Evolutionary conservation across 2,888 invertebrate species (phyloP), one percentile per base, ranked within the genome.

Genomic region (Molanna angustata): DNA sequence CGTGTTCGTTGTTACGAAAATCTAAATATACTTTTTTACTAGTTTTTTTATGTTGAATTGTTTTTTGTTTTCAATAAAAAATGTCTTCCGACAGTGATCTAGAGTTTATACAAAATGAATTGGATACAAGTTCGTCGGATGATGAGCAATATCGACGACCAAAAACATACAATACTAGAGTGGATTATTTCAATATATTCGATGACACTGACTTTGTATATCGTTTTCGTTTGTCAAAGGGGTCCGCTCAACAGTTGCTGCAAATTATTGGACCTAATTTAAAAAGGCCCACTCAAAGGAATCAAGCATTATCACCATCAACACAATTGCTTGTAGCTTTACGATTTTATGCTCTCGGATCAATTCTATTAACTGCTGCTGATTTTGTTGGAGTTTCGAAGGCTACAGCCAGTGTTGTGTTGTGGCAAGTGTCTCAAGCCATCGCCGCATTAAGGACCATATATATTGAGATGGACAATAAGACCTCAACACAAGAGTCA

Each of bases 401-500:
- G 11, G 18, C 42, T n/a, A 42, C 42, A 11, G 42, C 42, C 22
- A 17, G 42, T 14, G 20, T 19, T n/a, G 20, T 20, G n/a, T 13
- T 21, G 11, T 42, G 42, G 42, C 18, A 42, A 42, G 42, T 42
- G 18, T 9, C 21, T n/a, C 14, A 42, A 42, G 20, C 18, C 11
- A 42, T 42, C n/a, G 42, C 42, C n/a, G 9, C n/a, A n/a, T 42
- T 42, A 13, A 18, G 42, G 13, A n/a, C 16, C 11, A 18, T 19
- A 17, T 42, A 20, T 21, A 20, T 42, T 20, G 20, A 35, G 14
- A 35, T 35, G 35, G 4, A 4, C 14, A 11, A 35, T 13, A 14
- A 35, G 4, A 35, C 13, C 4, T 4, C 9, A n/a, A 35, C 35
- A 11, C 13, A 13, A 13, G 7, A 35, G 13, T 11, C 9, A 11